A percentile compares a stretch with the other conserved stretches of the same genome.
Conservation (phyloP, 2,113 vertebrate species). For the Seriola rivoliana region DNA sequence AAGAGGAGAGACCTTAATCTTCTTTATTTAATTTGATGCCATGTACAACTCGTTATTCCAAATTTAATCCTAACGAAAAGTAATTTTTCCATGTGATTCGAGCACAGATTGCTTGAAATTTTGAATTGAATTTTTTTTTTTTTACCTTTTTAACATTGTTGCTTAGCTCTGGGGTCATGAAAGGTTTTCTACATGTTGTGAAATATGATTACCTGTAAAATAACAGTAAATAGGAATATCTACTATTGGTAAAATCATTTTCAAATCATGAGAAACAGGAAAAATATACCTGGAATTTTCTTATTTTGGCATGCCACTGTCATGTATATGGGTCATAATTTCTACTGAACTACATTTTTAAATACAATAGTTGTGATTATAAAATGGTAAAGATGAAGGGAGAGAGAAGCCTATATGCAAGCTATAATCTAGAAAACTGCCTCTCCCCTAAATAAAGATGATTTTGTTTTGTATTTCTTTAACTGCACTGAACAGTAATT, state of each 20-base stretch:
- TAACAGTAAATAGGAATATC: not conserved
- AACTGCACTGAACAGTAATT: not conserved
- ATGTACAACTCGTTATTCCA: constrained; percentile 8
- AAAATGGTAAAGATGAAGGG: not conserved
- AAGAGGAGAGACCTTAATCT: constrained; percentile 37
- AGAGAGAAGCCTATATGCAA: not conserved
- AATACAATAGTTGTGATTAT: not conserved
- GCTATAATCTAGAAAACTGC: not conserved
- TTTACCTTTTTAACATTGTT: not conserved
- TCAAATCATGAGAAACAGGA: not conserved
- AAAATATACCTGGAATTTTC: not conserved
- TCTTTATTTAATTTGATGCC: constrained; percentile 37
- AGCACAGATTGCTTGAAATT: not conserved
- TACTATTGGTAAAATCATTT: not conserved
- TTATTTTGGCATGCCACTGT: not conserved
- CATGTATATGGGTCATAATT: not conserved
- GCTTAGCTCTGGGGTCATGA: not conserved
- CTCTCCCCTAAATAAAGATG: not conserved
- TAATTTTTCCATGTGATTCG: not conserved
- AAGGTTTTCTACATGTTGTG: not conserved
- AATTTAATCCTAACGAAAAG: constrained; percentile 17
- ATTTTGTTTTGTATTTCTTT: not conserved
- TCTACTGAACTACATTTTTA: not conserved
- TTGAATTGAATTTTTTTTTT: not conserved
- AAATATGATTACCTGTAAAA: not conserved